phyloP scores from a whole-genome alignment of 1,140 invertebrate species.

The Aleiodes sp. region DNA sequence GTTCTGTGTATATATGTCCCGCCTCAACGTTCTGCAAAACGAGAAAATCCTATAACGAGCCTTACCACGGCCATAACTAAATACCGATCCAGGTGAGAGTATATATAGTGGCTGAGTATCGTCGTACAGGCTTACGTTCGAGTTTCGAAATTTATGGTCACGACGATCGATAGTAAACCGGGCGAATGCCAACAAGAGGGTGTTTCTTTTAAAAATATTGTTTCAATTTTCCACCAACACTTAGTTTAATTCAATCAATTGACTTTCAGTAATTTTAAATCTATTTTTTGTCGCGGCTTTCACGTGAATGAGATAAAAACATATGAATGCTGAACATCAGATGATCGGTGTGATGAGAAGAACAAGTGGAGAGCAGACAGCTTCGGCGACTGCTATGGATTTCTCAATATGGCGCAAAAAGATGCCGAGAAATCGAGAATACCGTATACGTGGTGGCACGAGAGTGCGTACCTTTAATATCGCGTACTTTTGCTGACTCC shows the following conservation, averaged over 20 bases:
- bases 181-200: neutral
- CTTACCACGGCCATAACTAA: slow-evolving; percentile 6
- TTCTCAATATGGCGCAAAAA: slow-evolving; percentile 34
- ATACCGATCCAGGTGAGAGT: slow-evolving; percentile 14
- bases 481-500: neutral
- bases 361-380: neutral
- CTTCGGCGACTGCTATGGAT: neutral
- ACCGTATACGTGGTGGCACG: slow-evolving; percentile 11
- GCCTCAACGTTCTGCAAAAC: slow-evolving; percentile 4
- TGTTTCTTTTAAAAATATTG: neutral
- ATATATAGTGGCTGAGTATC: slow-evolving; percentile 1
- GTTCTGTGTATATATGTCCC: slow-evolving; percentile 2
- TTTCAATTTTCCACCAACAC: slow-evolving; percentile 1
- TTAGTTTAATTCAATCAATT: slow-evolving; percentile 5
- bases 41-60: slow-evolving; percentile 18
- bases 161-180: slow-evolving; percentile 4
- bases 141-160: slow-evolving; percentile 22
- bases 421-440: slow-evolving; percentile 31
- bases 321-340: neutral
- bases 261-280: neutral
- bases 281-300: neutral
- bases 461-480: slow-evolving; percentile 7
- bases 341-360: neutral
- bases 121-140: neutral
- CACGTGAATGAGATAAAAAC: neutral